Evolutionary conservation across 2,113 vertebrate genomes (phyloP), one percentile per base, ranked within the genome.

Genomic region (Esox niger): DNA sequence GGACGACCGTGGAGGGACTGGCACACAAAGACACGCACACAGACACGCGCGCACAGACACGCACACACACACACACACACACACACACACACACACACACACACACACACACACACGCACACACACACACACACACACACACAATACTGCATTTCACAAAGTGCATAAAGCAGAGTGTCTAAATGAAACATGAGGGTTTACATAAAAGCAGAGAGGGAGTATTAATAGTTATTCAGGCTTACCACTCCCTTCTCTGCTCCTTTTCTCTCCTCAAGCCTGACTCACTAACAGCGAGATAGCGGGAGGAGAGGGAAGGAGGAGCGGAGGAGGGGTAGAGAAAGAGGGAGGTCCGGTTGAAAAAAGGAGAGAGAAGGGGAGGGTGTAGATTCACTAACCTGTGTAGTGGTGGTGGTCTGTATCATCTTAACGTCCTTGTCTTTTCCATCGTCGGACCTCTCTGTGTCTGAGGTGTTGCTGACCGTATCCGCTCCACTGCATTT

Each of bases 341-440:
- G 46, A 15, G 60, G n/a, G n/a, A 29, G 56, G 10, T 26, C 11
- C 3, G 20, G 49, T 54, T 54, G 11, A 5, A 38, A 5, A 38
- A 11, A 5, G n/a, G n/a, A n/a, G n/a, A n/a, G n/a, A n/a, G n/a
- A n/a, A n/a, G n/a, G n/a, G n/a, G n/a, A n/a, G n/a, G n/a, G n/a
- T 43, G 38, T 17, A 43, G 17, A 1, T 5, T 17, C 3, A 17
- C 38, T 43, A 43, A 98, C 97, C 90, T 98, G 97, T 32, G 97
- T 98, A 2, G 96, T 99, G 0, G 96, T 88, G 4, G 97, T 98
- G 6, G 97, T 99, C 78, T 98, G 97, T 78, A 99, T 99, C 86
- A 98, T 99, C 84, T 95, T 93, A 66, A 93, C 92, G 81, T 99
- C 97, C 72, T 98, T 99, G 69, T 98, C 97, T 75, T 96, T 98